Conservation (phyloP, 1,140 invertebrate species). For the Oncopodura yosiiana region DNA sequence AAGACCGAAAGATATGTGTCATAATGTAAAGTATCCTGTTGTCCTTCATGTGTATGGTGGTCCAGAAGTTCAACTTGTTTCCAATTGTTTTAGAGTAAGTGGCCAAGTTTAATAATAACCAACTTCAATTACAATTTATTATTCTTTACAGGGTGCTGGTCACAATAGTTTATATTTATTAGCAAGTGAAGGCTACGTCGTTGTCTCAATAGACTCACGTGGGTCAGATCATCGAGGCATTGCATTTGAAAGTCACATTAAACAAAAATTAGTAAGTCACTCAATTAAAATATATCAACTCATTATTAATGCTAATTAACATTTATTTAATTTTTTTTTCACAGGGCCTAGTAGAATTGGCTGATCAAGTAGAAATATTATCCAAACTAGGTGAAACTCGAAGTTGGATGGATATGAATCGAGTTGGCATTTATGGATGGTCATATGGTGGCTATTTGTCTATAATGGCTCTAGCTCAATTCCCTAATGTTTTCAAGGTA, state of each 20-base stretch:
- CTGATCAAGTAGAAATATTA: conserved; percentile 92
- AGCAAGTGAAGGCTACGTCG: conserved; percentile 90
- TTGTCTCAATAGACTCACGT: conserved; percentile 87
- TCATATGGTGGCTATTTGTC: conserved; percentile 91
- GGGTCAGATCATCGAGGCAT: conserved; percentile 88
- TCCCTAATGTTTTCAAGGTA: conserved; percentile 73
- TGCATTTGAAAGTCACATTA: conserved; percentile 80
- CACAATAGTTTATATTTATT: conserved; percentile 89
- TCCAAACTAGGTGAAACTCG: conserved; percentile 71
- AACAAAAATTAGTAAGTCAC: conserved; percentile 61
- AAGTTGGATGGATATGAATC: conserved; percentile 78
- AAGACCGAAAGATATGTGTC: conserved; percentile 67
- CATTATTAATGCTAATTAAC: conserved; percentile 5
- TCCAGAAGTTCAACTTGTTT: conserved; percentile 93
- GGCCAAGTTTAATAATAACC: conserved; percentile 16
- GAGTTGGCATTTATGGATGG: conserved; percentile 95
- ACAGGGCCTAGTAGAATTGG: conserved; percentile 83
- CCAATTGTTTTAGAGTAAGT: conserved; percentile 90
- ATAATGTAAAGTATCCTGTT: conserved; percentile 76
- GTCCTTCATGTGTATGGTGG: conserved; percentile 95
- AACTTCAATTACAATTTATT: background rate
- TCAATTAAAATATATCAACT: conserved; percentile 1
- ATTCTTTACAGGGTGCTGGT: conserved; percentile 59
- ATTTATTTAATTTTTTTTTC: conserved; percentile 24
- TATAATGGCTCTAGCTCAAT: conserved; percentile 71